These are phyloP conservation scores for Rhinolophus sinicus DNA, from an alignment of 2,113 vertebrate genomes.

Conservation along the genomic window DNA sequence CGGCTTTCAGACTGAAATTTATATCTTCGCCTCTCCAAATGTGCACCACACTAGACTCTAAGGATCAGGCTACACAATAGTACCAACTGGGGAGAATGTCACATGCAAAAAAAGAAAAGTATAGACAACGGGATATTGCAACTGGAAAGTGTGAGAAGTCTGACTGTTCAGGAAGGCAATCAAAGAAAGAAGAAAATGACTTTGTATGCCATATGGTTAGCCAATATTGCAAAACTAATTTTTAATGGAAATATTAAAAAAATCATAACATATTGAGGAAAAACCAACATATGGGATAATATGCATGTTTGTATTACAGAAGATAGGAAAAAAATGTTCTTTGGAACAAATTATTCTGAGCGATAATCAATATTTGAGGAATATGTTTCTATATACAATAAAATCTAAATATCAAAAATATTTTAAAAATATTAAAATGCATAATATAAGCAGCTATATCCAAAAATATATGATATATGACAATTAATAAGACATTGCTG, in stretches of 20 bases:
- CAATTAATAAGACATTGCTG: not conserved
- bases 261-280: constrained; percentile 22
- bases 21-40: not conserved
- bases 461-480: not conserved
- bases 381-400: not conserved
- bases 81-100: not conserved
- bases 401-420: not conserved
- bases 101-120: not conserved
- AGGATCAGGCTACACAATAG: not conserved
- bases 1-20: not conserved
- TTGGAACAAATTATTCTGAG: constrained; percentile 47
- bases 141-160: not conserved
- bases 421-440: constrained; percentile 17
- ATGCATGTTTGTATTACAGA: not conserved
- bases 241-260: not conserved
- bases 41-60: not conserved
- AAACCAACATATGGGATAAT: constrained; percentile 14
- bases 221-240: not conserved
- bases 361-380: constrained; percentile 38
- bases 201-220: not conserved
- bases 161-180: not conserved
- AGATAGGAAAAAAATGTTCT: not conserved
- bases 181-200: not conserved
- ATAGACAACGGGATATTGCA: not conserved
- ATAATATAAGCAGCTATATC: not conserved